Conservation (phyloP, 2,888 invertebrate species). For the Acrocyrtus sp. region DNA sequence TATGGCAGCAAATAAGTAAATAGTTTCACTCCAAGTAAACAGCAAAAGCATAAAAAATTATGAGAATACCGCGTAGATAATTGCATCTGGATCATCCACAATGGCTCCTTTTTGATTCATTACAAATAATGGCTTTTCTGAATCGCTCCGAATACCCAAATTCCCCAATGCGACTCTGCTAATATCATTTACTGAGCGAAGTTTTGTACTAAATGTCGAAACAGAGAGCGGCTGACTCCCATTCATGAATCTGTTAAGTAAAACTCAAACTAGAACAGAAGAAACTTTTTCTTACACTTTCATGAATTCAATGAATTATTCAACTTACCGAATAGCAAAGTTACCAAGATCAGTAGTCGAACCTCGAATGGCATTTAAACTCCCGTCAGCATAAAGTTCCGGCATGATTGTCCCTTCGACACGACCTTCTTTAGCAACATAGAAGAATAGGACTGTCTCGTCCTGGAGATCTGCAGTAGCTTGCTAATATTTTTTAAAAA, state of each 20-base stretch:
- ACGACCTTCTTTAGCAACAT: slow-evolving; percentile 60
- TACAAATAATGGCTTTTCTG: slow-evolving; percentile 57
- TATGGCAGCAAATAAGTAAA: not conserved
- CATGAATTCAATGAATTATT: not conserved
- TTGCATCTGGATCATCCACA: slow-evolving; percentile 66
- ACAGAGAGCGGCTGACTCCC: slow-evolving; percentile 46
- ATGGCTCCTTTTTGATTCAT: slow-evolving; percentile 57
- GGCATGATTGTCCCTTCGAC: slow-evolving; percentile 51
- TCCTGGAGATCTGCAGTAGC: slow-evolving; percentile 63
- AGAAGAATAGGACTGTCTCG: slow-evolving; percentile 61
- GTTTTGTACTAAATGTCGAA: slow-evolving; percentile 48
- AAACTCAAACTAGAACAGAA: not conserved
- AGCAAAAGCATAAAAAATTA: too few relatives aligned
- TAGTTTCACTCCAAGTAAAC: too few relatives aligned
- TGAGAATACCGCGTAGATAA: slow-evolving; percentile 65
- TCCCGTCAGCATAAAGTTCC: slow-evolving; percentile 53
- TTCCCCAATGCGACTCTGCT: slow-evolving; percentile 50
- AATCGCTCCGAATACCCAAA: slow-evolving; percentile 54
- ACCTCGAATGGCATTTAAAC: slow-evolving; percentile 75
- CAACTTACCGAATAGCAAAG: slow-evolving; percentile 72
- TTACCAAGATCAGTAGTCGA: slow-evolving; percentile 81
- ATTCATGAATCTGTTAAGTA: slow-evolving; percentile 52
- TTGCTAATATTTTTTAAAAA: too few relatives aligned
- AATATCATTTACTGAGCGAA: slow-evolving; percentile 59
- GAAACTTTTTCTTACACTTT: too few relatives aligned